Percentiles rank a stretch among this genome's conserved stretches.
Conservation (phyloP, 1,140 invertebrate species). For the Anastrepha obliqua region DNA sequence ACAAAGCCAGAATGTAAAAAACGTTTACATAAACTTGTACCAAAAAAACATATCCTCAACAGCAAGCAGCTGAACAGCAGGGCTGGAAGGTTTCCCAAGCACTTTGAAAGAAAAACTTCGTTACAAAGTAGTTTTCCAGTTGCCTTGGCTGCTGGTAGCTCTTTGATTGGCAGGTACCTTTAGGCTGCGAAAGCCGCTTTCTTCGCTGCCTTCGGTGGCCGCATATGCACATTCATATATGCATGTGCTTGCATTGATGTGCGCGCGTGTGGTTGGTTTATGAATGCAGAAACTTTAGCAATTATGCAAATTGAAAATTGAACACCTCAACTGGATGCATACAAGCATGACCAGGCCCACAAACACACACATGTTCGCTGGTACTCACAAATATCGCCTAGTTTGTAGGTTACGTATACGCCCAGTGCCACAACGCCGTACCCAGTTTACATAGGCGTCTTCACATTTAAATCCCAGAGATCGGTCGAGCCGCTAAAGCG, state of each 20-base stretch:
- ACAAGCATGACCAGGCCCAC: neutral
- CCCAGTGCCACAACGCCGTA: neutral
- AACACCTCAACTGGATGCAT: constrained; percentile 53
- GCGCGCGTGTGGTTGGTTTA: neutral
- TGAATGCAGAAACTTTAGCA: constrained; percentile 54
- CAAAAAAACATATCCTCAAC: too few species aligned
- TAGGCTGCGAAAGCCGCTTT: neutral
- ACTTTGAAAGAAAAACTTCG: constrained; percentile 14
- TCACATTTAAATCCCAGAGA: too few species aligned
- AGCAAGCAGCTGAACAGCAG: too few species aligned
- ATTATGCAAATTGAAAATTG: constrained; percentile 57
- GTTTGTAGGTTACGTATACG: constrained; percentile 12
- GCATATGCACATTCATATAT: neutral
- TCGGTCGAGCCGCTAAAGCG: too few species aligned
- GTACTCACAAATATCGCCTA: neutral
- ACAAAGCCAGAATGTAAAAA: too few species aligned
- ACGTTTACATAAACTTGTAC: too few species aligned
- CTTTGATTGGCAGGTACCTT: neutral
- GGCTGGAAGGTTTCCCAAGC: too few species aligned
- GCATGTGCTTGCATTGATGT: neutral
- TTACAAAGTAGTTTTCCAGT: neutral
- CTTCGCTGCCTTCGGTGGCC: neutral
- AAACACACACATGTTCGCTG: neutral
- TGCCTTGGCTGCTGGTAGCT: neutral
- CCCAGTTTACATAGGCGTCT: too few species aligned